Conservation (phyloP, 2,888 invertebrate genomes). For the Acleris holmiana region DNA sequence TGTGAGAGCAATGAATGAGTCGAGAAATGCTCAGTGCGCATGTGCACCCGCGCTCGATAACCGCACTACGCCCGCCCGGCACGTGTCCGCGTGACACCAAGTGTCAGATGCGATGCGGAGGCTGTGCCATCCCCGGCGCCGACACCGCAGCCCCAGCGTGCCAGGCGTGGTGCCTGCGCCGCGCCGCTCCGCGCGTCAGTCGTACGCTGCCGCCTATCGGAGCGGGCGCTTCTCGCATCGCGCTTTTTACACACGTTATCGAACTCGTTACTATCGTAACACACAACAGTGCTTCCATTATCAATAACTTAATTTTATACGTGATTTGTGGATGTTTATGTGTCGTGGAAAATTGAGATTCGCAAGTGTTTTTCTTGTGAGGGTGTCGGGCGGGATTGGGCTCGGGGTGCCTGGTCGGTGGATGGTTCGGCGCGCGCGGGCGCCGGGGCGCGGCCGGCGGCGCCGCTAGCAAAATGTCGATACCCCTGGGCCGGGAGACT, state of each 20-base stretch:
- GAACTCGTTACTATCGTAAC: slow-evolving; percentile 41
- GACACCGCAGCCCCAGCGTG: slow-evolving; percentile 42
- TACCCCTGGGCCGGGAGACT: slow-evolving; percentile 82
- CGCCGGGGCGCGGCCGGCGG: slow-evolving; percentile 83
- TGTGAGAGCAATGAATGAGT: slow-evolving; percentile 76
- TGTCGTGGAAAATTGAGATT: slow-evolving; percentile 54
- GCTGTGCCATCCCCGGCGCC: slow-evolving; percentile 57
- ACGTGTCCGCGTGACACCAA: slow-evolving; percentile 64
- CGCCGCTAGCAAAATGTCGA: slow-evolving; percentile 83
- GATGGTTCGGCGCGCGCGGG: slow-evolving; percentile 79
- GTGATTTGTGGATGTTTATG: slow-evolving; percentile 52
- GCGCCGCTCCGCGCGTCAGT: slow-evolving; percentile 59
- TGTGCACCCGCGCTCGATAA: slow-evolving; percentile 79
- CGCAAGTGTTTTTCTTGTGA: slow-evolving; percentile 76
- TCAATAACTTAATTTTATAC: slow-evolving; percentile 12
- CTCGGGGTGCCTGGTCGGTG: slow-evolving; percentile 70
- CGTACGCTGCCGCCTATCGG: slow-evolving; percentile 70
- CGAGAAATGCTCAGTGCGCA: slow-evolving; percentile 62
- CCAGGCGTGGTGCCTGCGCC: slow-evolving; percentile 50
- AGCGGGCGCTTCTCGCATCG: slow-evolving; percentile 60
- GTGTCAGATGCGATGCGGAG: slow-evolving; percentile 68
- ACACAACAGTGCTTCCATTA: slow-evolving; percentile 47
- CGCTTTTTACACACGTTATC: slow-evolving; percentile 54
- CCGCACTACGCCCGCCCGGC: slow-evolving; percentile 73
- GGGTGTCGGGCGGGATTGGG: slow-evolving; percentile 55